Percentiles rank a stretch among this genome's conserved stretches.
These are phyloP conservation scores for Micronycteris hirsuta DNA, from an alignment of 2,113 vertebrate species.

Conservation along the genomic window DNA sequence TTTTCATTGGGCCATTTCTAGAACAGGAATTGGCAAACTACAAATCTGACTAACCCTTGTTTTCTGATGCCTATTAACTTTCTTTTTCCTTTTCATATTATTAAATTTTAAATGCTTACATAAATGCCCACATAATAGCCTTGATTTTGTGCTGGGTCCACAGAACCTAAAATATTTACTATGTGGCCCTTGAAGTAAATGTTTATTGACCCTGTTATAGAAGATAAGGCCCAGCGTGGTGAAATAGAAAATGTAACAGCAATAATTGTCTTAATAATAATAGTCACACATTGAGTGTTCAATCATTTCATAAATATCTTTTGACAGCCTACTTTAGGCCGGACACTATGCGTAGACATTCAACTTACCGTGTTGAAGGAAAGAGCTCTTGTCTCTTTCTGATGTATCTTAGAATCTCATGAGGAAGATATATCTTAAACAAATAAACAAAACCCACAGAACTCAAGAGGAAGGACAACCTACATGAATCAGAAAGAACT, in stretches of 20 bases:
- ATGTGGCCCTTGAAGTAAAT: neutral
- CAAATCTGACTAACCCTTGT: neutral
- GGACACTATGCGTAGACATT: neutral
- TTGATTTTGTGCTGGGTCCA: neutral
- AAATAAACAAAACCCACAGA: neutral
- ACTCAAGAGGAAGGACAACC: neutral
- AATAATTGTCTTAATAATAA: neutral
- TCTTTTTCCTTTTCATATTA: neutral
- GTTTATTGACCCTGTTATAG: neutral
- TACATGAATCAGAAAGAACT: neutral
- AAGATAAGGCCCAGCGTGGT: neutral
- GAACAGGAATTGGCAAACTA: neutral
- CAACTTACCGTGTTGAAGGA: neutral
- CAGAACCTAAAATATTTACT: neutral
- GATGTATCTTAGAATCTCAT: neutral
- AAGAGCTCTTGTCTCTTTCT: neutral
- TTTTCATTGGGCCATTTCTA: neutral
- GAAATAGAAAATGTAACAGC: neutral
- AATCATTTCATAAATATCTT: neutral
- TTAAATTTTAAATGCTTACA: neutral
- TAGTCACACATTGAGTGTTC: neutral
- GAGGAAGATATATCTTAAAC: neutral
- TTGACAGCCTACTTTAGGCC: neutral
- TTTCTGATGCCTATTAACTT: neutral
- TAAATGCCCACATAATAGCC: neutral